A percentile compares a stretch with the other conserved stretches of the same genome.
Conservation (phyloP, 2,797 vertebrate genomes). For the Pipistrellus pipistrellus region DNA sequence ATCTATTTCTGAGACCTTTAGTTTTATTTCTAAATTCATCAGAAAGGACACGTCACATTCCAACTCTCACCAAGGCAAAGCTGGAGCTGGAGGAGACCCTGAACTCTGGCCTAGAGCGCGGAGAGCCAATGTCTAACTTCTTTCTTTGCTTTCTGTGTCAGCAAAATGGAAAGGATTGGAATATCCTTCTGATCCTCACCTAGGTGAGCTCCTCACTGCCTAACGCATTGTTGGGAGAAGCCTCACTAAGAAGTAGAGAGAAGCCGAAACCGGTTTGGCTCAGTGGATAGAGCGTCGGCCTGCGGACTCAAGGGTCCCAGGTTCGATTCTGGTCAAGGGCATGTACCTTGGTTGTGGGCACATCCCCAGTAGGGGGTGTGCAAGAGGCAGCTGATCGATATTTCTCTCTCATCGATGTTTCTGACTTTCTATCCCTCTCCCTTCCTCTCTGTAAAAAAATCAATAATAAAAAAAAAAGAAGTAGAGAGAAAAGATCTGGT, state of each 20-base stretch:
- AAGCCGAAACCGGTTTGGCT: background rate
- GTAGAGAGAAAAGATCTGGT: slow-evolving; percentile 17
- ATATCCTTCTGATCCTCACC: background rate
- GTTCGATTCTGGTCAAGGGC: too few relatives aligned
- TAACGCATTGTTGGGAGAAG: background rate
- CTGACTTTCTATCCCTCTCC: too few relatives aligned
- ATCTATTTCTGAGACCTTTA: slow-evolving; percentile 13
- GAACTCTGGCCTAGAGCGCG: slow-evolving; percentile 3
- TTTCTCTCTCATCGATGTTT: too few relatives aligned
- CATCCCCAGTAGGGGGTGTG: too few relatives aligned
- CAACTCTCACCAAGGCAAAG: background rate
- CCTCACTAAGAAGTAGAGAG: background rate
- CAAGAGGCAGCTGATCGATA: too few relatives aligned
- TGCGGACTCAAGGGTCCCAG: too few relatives aligned
- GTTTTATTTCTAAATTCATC: slow-evolving; percentile 49
- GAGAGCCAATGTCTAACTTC: background rate
- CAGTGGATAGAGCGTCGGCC: too few relatives aligned
- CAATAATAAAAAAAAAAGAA: background rate
- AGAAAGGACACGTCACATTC: slow-evolving; percentile 14
- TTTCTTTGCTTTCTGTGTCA: slow-evolving; percentile 4
- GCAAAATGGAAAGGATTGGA: background rate
- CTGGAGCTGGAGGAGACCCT: background rate
- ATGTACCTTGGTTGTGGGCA: too few relatives aligned
- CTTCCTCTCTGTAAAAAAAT: too few relatives aligned
- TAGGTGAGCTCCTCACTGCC: background rate